Evolutionary conservation across 2,113 vertebrate genomes (phyloP), one percentile per base, ranked within the genome.

Genomic region (Pomatostomus ruficeps): DNA sequence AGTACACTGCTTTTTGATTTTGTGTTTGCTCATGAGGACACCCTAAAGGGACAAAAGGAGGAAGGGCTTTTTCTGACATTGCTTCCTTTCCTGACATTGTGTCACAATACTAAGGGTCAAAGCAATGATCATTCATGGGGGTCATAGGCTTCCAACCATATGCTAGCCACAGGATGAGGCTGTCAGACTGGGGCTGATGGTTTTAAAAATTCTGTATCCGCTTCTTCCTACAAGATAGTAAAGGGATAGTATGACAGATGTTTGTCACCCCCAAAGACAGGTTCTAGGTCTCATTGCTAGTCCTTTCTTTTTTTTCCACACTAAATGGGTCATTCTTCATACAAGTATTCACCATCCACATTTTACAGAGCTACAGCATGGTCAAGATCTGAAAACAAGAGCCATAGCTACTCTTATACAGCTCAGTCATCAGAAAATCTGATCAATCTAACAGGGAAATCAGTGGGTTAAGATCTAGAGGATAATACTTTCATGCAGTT

Each of bases 241-340:
- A 78, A 90, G 16, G 5, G 26, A 74, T 5, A 33, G 10, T 35
- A 36, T 22, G 26, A 10, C 51, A 77, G 14, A 14, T 20, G 17
- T 31, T 58, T 76, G 42, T 66, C 9, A 62, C 0, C 1, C 14
- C 7, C 10, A 61, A 68, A 90, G 11, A 3, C 5, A 42, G 33
- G 31, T 42, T 18, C 12, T 48, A 43, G 10, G 5, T 72, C 28
- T 42, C 29, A 38, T 38, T 13, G 51, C 31, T 52, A 25, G 12
- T 17, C 1, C 1, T 26, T 57, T 78, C 11, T 61, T 14, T 54
- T 6, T 28, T 36, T 28, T 12, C 0, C 7, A 36, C 23, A 43
- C 38, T 58, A 71, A 65, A 48, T 36, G 9, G 1, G 15, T 31
- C 6, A 51, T 51, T 90, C 25, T 77, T 58, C 28, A 45, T 43